phyloP scores from a whole-genome alignment of 2,888 invertebrate genomes.

The Agapostemon virescens region DNA sequence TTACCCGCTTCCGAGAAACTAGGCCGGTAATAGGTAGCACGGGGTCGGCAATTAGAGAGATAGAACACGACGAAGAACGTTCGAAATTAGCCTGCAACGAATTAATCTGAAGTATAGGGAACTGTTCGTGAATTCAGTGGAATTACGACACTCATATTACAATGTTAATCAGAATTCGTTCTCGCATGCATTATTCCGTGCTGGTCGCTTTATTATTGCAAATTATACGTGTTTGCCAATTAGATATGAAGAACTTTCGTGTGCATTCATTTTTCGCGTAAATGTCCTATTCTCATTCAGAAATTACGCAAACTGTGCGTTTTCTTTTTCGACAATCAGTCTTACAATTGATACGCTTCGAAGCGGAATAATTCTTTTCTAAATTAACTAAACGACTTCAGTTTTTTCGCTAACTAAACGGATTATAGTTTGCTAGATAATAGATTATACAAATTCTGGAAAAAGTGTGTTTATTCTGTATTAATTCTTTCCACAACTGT shows the following conservation, averaged over 20 bases:
- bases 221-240: neutral
- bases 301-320: too few relatives aligned
- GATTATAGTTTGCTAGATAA: too few relatives aligned
- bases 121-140: slow-evolving; percentile 9
- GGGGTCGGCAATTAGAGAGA: slow-evolving; percentile 40
- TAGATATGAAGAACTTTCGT: neutral
- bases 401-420: too few relatives aligned
- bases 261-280: too few relatives aligned
- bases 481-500: too few relatives aligned
- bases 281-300: too few relatives aligned
- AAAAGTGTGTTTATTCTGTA: too few relatives aligned
- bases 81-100: slow-evolving; percentile 42
- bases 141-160: slow-evolving; percentile 26
- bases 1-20: slow-evolving; percentile 46
- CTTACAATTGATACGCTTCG: too few relatives aligned
- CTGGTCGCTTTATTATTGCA: neutral
- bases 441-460: too few relatives aligned
- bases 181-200: neutral
- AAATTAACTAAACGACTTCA: too few relatives aligned
- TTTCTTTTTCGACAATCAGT: too few relatives aligned
- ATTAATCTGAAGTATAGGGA: slow-evolving; percentile 25
- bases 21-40: slow-evolving; percentile 45
- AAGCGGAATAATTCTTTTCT: too few relatives aligned
- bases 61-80: slow-evolving; percentile 40
- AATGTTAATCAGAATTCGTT: slow-evolving; percentile 12